phyloP scores from a whole-genome alignment of 2,888 invertebrate genomes.

The Lycia hirtaria region DNA sequence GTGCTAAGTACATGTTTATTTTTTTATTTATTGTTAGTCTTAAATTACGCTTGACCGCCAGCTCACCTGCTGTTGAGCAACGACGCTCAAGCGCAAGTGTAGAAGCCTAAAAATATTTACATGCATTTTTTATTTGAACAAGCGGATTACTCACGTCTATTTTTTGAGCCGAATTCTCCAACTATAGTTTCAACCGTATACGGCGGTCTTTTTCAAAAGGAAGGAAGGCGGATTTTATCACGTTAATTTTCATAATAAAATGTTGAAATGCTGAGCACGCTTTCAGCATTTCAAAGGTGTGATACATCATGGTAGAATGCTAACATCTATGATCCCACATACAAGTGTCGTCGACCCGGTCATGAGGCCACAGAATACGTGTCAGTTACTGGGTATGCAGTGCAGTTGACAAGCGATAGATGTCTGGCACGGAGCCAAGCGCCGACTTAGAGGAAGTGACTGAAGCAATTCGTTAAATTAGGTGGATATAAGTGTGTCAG shows the following conservation, averaged over 20 bases:
- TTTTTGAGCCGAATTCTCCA: too few species aligned
- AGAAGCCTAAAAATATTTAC: too few species aligned
- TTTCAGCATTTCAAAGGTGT: neutral
- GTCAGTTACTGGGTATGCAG: neutral
- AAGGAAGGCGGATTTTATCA: too few species aligned
- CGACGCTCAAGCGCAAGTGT: too few species aligned
- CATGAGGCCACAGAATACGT: neutral
- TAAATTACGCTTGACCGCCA: too few species aligned
- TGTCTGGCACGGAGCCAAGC: constrained; percentile 1
- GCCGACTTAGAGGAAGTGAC: constrained; percentile 1
- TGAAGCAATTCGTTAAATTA: neutral
- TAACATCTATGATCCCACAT: constrained; percentile 2
- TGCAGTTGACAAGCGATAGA: constrained; percentile 5
- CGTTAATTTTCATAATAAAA: too few species aligned
- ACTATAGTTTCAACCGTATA: too few species aligned
- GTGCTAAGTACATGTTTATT: neutral
- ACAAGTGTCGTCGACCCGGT: constrained; percentile 4
- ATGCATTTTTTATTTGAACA: too few species aligned
- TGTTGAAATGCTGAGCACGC: neutral
- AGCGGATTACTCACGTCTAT: too few species aligned
- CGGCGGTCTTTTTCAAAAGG: too few species aligned
- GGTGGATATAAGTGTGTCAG: neutral
- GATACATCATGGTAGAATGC: constrained; percentile 7
- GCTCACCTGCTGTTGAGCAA: too few species aligned
- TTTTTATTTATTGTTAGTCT: neutral